These are phyloP conservation scores for Drosophila pseudoobscura DNA, from an alignment of 1,140 invertebrate species.

Conservation along the genomic window DNA sequence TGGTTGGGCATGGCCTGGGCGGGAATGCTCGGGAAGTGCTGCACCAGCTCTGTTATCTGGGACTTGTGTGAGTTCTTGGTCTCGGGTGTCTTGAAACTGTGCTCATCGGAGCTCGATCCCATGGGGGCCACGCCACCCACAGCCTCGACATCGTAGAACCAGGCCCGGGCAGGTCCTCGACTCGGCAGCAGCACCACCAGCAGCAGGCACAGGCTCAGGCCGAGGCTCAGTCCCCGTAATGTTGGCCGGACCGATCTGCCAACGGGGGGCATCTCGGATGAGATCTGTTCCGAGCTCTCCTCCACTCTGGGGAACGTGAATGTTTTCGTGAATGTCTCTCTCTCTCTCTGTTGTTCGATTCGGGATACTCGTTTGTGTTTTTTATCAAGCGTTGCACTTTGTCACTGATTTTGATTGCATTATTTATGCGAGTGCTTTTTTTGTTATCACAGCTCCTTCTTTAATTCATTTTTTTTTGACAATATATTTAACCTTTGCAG, in stretches of 20 bases:
- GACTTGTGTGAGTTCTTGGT: conserved; percentile 68
- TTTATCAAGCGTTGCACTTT: conserved; percentile 45
- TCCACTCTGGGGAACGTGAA: no score
- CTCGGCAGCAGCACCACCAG: conserved; percentile 35
- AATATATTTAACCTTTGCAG: conserved; percentile 13
- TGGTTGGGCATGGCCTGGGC: conserved; percentile 14
- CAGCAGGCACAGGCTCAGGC: conserved; percentile 36
- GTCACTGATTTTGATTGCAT: conserved; percentile 48
- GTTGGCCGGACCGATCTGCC: conserved; percentile 11
- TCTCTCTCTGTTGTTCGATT: background rate
- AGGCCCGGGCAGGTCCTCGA: conserved; percentile 30
- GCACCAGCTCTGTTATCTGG: conserved; percentile 60
- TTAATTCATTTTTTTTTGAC: conserved; percentile 32
- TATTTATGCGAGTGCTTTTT: conserved; percentile 35
- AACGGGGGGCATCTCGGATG: conserved; percentile 37
- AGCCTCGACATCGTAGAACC: conserved; percentile 59
- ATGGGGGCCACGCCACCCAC: conserved; percentile 44
- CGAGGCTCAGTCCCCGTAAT: conserved; percentile 16
- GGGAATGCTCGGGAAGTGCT: conserved; percentile 50
- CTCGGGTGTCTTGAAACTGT: conserved; percentile 69
- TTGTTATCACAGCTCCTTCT: conserved; percentile 32
- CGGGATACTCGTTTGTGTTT: conserved; percentile 21
- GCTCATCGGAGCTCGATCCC: conserved; percentile 51
- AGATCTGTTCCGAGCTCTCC: no score
- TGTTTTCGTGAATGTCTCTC: no score